Percentiles rank a stretch among this genome's conserved stretches.
These are phyloP conservation scores for Centruroides vittatus DNA, from an alignment of 1,140 invertebrate species.

Conservation along the genomic window DNA sequence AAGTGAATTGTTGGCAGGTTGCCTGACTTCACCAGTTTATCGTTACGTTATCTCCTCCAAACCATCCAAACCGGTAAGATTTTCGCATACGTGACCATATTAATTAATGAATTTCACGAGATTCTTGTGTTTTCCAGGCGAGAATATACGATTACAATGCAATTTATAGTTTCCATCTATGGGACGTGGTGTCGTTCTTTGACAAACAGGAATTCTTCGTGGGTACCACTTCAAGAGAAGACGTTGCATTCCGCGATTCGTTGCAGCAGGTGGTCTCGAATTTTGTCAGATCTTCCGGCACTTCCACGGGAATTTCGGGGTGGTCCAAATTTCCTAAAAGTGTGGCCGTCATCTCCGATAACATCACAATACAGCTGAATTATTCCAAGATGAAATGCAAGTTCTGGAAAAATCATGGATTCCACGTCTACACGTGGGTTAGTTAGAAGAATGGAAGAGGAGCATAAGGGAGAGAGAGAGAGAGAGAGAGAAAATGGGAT, in stretches of 20 bases:
- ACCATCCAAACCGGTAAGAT: constrained; percentile 14
- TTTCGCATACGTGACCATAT: neutral
- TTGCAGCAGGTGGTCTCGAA: constrained; percentile 9
- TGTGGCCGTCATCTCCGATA: neutral
- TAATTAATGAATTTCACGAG: no score
- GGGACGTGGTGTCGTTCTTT: constrained; percentile 16
- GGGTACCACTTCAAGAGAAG: constrained; percentile 6
- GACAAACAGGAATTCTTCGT: constrained; percentile 12
- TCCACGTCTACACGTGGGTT: constrained; percentile 9
- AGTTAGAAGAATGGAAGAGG: constrained; percentile 2
- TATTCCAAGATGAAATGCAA: constrained; percentile 12
- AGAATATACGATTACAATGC: constrained; percentile 13
- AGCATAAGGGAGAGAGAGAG: neutral
- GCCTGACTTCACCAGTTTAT: constrained; percentile 5
- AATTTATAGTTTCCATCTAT: constrained; percentile 14
- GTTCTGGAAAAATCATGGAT: constrained; percentile 11
- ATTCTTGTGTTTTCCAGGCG: constrained; percentile 6
- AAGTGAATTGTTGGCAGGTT: constrained; percentile 1
- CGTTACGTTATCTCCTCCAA: constrained; percentile 12
- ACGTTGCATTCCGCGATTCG: constrained; percentile 4
- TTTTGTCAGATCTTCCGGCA: constrained; percentile 9
- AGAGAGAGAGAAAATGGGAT: no score
- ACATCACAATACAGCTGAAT: constrained; percentile 1
- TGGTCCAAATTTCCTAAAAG: constrained; percentile 10
- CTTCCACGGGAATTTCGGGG: neutral